Percentiles rank a stretch among this genome's conserved stretches.
These are phyloP conservation scores for Eremobia ochroleuca DNA, from an alignment of 2,888 invertebrate species.

Conservation along the genomic window DNA sequence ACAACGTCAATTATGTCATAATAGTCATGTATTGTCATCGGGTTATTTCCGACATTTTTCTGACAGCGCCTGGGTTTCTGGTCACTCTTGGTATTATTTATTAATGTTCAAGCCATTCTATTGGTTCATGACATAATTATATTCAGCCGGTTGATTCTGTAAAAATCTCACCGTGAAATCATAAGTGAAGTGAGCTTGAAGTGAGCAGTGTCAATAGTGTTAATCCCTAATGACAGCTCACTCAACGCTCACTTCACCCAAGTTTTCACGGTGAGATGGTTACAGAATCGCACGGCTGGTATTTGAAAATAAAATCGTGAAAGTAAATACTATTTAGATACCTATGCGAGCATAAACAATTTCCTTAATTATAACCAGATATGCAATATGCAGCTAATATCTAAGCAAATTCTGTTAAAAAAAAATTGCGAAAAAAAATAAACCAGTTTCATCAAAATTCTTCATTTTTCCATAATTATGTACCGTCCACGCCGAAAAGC, in stretches of 20 bases:
- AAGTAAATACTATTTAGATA: constrained; percentile 20
- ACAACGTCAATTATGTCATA: constrained; percentile 29
- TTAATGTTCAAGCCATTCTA: neutral
- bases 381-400: neutral
- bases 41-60: constrained; percentile 31
- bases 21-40: constrained; percentile 28
- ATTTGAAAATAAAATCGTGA: constrained; percentile 4
- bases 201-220: too few species aligned
- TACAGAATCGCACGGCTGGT: too few species aligned
- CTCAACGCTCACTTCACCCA: too few species aligned
- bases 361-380: constrained; percentile 20
- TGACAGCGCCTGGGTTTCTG: neutral
- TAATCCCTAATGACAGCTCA: too few species aligned
- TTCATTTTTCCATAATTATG: neutral
- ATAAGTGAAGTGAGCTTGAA: too few species aligned
- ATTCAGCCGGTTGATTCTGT: too few species aligned
- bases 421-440: too few species aligned
- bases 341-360: constrained; percentile 37
- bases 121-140: constrained; percentile 11
- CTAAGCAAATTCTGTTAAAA: neutral
- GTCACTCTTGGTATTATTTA: neutral
- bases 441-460: constrained; percentile 19
- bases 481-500: neutral
- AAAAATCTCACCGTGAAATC: too few species aligned
- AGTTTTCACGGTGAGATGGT: too few species aligned